These are phyloP conservation scores for Idaea aversata DNA, from an alignment of 2,888 invertebrate species.

Conservation along the genomic window DNA sequence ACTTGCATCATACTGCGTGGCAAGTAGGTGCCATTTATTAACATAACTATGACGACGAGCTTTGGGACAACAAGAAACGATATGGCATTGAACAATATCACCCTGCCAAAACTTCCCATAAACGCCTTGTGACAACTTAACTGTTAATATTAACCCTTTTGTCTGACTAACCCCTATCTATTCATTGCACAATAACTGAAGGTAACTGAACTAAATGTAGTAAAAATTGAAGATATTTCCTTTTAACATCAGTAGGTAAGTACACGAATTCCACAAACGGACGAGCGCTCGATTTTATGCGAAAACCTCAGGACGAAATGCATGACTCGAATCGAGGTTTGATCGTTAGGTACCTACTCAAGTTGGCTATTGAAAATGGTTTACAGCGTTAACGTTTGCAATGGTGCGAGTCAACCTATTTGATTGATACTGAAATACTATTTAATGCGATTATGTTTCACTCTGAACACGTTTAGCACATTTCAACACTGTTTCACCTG, in stretches of 20 bases:
- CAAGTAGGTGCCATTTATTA: too few species aligned
- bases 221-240: background rate
- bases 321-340: background rate
- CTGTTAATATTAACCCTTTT: background rate
- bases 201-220: background rate
- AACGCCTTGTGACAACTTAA: background rate
- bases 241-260: background rate
- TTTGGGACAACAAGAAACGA: too few species aligned
- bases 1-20: too few species aligned
- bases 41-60: too few species aligned
- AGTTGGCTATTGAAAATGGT: too few species aligned
- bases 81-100: background rate
- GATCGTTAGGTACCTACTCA: background rate
- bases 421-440: too few species aligned
- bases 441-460: too few species aligned
- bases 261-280: background rate
- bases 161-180: background rate
- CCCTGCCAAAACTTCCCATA: background rate
- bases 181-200: background rate
- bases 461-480: too few species aligned
- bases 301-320: background rate
- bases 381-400: too few species aligned
- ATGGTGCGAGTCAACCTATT: too few species aligned
- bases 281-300: background rate
- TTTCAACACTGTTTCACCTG: too few species aligned